These are phyloP conservation scores for Sacculina carcini DNA, from an alignment of 2,888 invertebrate genomes.

Conservation along the genomic window DNA sequence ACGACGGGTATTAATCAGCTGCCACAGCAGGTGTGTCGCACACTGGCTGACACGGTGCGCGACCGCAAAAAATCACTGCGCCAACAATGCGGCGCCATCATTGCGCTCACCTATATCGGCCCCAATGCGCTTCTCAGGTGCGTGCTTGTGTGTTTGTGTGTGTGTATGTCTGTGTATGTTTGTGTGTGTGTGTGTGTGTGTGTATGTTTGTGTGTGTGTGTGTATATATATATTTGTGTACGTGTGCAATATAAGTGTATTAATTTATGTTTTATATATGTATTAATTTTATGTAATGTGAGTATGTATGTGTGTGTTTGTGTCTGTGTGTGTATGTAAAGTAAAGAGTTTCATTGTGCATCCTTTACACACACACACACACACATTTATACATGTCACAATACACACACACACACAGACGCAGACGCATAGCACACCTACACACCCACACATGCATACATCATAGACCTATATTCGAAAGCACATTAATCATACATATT, in stretches of 20 bases:
- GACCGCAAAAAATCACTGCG: background rate
- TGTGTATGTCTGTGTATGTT: background rate
- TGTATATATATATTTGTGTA: background rate
- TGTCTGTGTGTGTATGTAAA: background rate
- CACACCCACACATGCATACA: too few relatives aligned
- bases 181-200: background rate
- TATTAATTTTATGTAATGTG: too few relatives aligned
- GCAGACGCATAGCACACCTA: too few relatives aligned
- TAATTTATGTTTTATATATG: too few relatives aligned
- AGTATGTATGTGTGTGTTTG: background rate
- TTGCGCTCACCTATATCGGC: background rate
- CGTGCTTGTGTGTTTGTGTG: background rate
- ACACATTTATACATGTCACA: too few relatives aligned
- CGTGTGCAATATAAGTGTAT: background rate
- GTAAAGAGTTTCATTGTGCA: too few relatives aligned
- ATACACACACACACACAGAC: too few relatives aligned
- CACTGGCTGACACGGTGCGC: background rate
- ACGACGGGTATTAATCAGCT: background rate
- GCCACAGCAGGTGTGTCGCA: background rate
- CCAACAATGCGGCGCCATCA: conserved; percentile 1
- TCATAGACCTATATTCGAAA: background rate
- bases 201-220: background rate
- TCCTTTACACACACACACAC: too few relatives aligned
- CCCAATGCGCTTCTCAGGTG: background rate
- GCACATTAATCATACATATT: background rate